Evolutionary conservation across 2,113 vertebrate species (phyloP).

Genomic region (Silurus glanis): DNA sequence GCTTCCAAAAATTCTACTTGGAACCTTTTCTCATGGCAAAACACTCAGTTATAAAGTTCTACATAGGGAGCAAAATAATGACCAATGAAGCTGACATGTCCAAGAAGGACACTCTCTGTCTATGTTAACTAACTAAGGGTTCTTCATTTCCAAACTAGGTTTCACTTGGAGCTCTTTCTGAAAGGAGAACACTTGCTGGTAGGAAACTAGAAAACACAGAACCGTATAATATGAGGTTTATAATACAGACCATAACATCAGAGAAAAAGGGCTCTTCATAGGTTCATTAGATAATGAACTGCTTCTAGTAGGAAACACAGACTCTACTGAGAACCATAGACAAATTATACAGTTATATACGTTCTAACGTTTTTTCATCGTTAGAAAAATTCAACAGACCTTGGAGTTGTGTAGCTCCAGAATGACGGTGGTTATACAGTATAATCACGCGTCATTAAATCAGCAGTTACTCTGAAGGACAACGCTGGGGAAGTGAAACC

Average conservation of each 20-base stretch:
- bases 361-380: not conserved
- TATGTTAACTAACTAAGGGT: not conserved
- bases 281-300: not conserved
- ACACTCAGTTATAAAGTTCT: too few relatives aligned
- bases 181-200: not conserved
- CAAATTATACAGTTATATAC: too few relatives aligned
- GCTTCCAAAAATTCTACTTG: too few relatives aligned
- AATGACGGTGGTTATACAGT: not conserved
- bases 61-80: too few relatives aligned
- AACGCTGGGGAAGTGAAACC: not conserved
- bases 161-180: not conserved
- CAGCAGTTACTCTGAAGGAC: conserved; percentile 2
- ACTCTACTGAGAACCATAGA: not conserved
- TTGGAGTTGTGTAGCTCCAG: not conserved
- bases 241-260: not conserved
- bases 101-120: not conserved
- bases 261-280: not conserved
- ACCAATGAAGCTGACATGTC: too few relatives aligned
- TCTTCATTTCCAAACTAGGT: not conserved
- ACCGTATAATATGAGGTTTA: not conserved
- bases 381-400: not conserved
- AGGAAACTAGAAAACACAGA: too few relatives aligned
- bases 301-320: not conserved
- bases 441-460: conserved; percentile 23
- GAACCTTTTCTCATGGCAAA: too few relatives aligned